These are phyloP conservation scores for Stictocephala bisonia DNA, from an alignment of 2,888 invertebrate genomes.

Conservation along the genomic window DNA sequence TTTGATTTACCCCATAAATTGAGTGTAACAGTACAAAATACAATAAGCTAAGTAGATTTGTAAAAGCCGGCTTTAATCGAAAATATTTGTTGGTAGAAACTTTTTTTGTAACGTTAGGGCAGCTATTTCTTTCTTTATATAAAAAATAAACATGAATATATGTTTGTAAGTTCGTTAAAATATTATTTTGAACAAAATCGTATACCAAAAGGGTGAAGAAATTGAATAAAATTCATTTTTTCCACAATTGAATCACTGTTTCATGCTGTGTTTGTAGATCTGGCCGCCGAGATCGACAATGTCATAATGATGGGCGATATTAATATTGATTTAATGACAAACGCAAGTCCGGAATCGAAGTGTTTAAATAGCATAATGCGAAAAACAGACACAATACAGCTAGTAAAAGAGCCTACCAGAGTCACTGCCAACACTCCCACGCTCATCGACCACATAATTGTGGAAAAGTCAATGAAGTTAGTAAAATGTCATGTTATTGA, in stretches of 20 bases:
- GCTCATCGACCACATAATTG: neutral
- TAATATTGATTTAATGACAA: neutral
- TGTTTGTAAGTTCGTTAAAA: no score
- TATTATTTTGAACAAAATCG: no score
- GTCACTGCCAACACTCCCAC: neutral
- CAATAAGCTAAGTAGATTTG: no score
- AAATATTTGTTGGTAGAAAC: no score
- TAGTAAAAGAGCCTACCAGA: slow-evolving; percentile 14
- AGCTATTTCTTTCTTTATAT: no score
- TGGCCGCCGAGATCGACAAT: neutral
- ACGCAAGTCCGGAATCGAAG: neutral
- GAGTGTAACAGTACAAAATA: no score
- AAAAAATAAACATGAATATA: no score
- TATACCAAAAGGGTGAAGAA: no score
- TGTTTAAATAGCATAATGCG: neutral
- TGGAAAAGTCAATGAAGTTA: neutral
- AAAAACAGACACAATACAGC: neutral
- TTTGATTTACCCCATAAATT: no score
- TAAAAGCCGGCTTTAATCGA: no score
- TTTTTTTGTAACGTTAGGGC: no score
- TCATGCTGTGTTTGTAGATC: neutral
- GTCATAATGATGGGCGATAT: slow-evolving; percentile 1
- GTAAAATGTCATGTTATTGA: neutral
- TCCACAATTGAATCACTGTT: neutral
- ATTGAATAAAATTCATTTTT: no score